Conservation (phyloP, 1,140 invertebrate species). For the Uloborus diversus region DNA sequence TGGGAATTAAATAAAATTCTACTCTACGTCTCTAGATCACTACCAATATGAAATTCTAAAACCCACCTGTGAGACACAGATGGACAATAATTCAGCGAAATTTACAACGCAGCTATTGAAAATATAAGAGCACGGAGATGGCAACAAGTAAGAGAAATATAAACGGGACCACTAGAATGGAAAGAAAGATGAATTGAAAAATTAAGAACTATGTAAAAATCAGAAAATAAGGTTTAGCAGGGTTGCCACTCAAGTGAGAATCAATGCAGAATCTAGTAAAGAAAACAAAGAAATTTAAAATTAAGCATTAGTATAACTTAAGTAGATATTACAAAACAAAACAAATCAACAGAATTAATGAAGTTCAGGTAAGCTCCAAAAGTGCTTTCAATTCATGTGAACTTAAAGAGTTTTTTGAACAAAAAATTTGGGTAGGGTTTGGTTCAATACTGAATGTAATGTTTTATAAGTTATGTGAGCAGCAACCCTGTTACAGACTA, state of each 20-base stretch:
- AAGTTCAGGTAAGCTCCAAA: too few relatives aligned
- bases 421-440: too few relatives aligned
- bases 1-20: constrained; percentile 4
- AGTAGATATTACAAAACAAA: too few relatives aligned
- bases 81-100: constrained; percentile 55
- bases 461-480: too few relatives aligned
- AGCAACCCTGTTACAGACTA: too few relatives aligned
- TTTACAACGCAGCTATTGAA: constrained; percentile 54
- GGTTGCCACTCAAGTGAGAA: constrained; percentile 36
- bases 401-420: too few relatives aligned
- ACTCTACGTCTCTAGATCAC: constrained; percentile 33
- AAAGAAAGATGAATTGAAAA: constrained; percentile 43
- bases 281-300: too few relatives aligned
- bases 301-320: too few relatives aligned
- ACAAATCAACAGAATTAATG: too few relatives aligned
- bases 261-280: too few relatives aligned
- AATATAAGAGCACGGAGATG: constrained; percentile 53
- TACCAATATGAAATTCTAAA: constrained; percentile 41
- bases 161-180: constrained; percentile 53
- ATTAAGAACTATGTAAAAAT: constrained; percentile 9
- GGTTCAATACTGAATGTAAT: too few relatives aligned
- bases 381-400: too few relatives aligned
- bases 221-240: constrained; percentile 26
- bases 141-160: constrained; percentile 57
- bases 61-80: constrained; percentile 52